Base-by-base conservation (phyloP, 1,140 invertebrate genomes). In the Aporrectodea caliginosa region DNA sequence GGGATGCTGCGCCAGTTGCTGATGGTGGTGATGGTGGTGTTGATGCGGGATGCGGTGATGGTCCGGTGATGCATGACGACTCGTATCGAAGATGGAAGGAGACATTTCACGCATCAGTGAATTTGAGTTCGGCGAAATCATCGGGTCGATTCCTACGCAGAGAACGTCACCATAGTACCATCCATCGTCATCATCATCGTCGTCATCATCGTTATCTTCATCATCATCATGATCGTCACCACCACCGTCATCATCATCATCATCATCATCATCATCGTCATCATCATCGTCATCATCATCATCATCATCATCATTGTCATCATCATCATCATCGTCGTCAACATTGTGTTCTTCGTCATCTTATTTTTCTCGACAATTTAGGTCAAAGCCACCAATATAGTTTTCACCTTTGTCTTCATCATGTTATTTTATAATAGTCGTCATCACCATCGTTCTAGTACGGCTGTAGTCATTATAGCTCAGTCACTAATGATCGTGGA, bases 261-360 rank as follows among this genome's bases (percentile, higher is more conserved):
- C 69, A 69, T 69, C 69, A 69, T 69, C 69, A 2, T 69, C 69
- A 0, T 69, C 69, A 2, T 69, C 69, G 2, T 69, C 69, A 69
- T 16, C 27, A 27, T 1, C 69, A 70, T 70, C 69, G 31, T 70
- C 69, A 70, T 70, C 69, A 70, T 70, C 69, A 70, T 70, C 16
- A 70, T 70, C 69, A 70, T 70, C 69, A 70, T 70, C 69, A 70
- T 70, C 69, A 70, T 70, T 30, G 31, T 70, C 69, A 70, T 70
- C 69, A 70, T 70, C 69, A 70, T 70, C 69, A 16, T 70, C 69
- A 70, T 70, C 69, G 31, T 16, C 69, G 31, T 70, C 69, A 16
- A n/a, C n/a, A n/a, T n/a, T n/a, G n/a, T n/a, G n/a, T n/a, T n/a
- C n/a, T n/a, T n/a, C n/a, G n/a, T n/a, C n/a, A n/a, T n/a, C n/a